Conservation (phyloP, 1,140 invertebrate genomes). For the Cotesia chilonis region DNA sequence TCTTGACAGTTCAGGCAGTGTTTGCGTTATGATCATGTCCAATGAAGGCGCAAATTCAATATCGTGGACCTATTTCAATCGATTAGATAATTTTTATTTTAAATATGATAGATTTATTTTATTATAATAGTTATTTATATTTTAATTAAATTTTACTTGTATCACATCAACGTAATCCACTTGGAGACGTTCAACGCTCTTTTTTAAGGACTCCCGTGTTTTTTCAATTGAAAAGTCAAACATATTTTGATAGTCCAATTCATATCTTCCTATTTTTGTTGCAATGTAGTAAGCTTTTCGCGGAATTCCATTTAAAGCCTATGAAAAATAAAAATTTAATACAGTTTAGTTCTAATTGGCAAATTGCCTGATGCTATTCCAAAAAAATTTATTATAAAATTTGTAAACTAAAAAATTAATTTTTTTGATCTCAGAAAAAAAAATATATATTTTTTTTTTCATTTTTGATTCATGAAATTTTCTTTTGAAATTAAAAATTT, state of each 20-base stretch:
- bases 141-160: constrained; percentile 69
- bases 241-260: constrained; percentile 75
- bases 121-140: neutral
- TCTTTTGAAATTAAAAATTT: too few species aligned
- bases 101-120: neutral
- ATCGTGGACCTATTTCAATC: constrained; percentile 81
- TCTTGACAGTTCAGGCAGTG: constrained; percentile 80
- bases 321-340: constrained; percentile 14
- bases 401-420: too few species aligned
- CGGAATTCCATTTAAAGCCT: constrained; percentile 82
- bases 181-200: constrained; percentile 78
- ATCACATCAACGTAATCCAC: constrained; percentile 89
- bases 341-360: neutral
- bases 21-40: constrained; percentile 84
- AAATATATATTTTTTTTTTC: too few species aligned
- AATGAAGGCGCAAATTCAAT: constrained; percentile 85
- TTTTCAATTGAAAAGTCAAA: constrained; percentile 88
- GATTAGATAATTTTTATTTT: neutral
- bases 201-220: constrained; percentile 78
- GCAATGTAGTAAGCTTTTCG: constrained; percentile 87
- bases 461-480: too few species aligned
- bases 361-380: too few species aligned
- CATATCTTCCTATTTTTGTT: constrained; percentile 92
- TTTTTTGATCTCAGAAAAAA: too few species aligned
- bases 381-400: too few species aligned